These are phyloP conservation scores for Unio pictorum DNA, from an alignment of 2,888 invertebrate species.

Conservation along the genomic window DNA sequence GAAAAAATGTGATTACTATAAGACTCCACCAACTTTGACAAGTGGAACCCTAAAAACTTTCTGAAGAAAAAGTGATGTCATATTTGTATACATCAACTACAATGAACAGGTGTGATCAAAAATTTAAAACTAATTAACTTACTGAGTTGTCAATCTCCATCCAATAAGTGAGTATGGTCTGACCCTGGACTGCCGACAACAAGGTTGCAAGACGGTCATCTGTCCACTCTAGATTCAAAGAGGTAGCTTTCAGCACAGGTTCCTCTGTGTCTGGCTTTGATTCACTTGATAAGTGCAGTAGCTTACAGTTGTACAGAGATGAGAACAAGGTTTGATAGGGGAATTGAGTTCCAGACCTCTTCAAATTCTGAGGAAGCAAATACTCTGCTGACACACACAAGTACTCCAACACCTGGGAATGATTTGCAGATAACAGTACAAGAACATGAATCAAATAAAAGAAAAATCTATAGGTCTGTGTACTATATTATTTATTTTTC, in stretches of 20 bases:
- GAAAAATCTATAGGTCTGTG: too few relatives aligned
- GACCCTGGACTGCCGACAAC: slow-evolving; percentile 5
- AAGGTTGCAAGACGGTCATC: slow-evolving; percentile 1
- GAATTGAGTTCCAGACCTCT: background rate
- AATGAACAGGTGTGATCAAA: too few relatives aligned
- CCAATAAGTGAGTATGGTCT: slow-evolving; percentile 2
- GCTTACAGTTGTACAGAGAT: slow-evolving; percentile 29
- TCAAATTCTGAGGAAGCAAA: slow-evolving; percentile 9
- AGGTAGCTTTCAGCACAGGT: too few relatives aligned
- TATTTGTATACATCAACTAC: too few relatives aligned
- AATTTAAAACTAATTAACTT: background rate
- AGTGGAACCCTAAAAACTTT: too few relatives aligned
- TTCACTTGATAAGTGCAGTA: slow-evolving; percentile 13
- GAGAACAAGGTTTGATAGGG: slow-evolving; percentile 26
- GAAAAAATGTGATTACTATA: too few relatives aligned
- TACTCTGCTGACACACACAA: slow-evolving; percentile 35
- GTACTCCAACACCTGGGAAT: slow-evolving; percentile 29
- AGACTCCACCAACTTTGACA: too few relatives aligned
- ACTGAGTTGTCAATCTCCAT: slow-evolving; percentile 4
- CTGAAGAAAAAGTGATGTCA: too few relatives aligned
- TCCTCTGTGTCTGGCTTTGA: slow-evolving; percentile 3
- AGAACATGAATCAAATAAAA: too few relatives aligned
- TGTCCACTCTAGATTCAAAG: background rate
- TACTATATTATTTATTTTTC: too few relatives aligned
- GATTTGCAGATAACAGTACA: background rate